These are phyloP conservation scores for Kryptolebias ocellatus DNA, from an alignment of 2,797 vertebrate genomes.

Conservation along the genomic window DNA sequence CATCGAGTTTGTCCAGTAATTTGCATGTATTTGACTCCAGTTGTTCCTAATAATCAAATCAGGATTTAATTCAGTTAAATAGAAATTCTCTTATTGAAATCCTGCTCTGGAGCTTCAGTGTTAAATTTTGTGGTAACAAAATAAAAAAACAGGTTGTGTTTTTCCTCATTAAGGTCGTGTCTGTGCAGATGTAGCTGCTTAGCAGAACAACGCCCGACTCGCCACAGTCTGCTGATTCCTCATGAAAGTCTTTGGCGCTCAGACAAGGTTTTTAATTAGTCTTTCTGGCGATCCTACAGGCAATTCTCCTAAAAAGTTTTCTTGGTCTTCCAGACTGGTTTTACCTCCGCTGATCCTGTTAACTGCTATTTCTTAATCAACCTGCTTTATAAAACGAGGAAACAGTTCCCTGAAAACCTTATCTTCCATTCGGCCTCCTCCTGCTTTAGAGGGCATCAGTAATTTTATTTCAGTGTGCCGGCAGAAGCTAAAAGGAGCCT, in stretches of 20 bases:
- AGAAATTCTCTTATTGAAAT: too few relatives aligned
- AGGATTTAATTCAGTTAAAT: too few relatives aligned
- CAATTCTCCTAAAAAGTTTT: not conserved
- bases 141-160: not conserved
- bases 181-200: not conserved
- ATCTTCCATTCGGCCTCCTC: not conserved
- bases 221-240: not conserved
- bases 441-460: constrained; percentile 8
- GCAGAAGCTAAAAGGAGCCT: not conserved
- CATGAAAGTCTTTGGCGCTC: not conserved
- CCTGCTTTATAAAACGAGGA: not conserved
- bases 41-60: too few relatives aligned
- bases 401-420: not conserved
- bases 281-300: not conserved
- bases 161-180: constrained; percentile 1
- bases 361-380: constrained; percentile 17
- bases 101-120: not conserved
- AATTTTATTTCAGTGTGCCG: constrained; percentile 1
- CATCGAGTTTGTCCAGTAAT: too few relatives aligned
- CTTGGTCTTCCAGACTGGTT: not conserved
- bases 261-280: not conserved
- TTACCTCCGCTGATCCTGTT: constrained; percentile 4
- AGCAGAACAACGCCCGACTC: constrained; percentile 7
- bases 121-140: not conserved
- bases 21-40: too few relatives aligned